A percentile compares a stretch with the other conserved stretches of the same genome.
Evolutionary conservation across 2,888 invertebrate species (phyloP).

Genomic region (Cheilosia pagana): DNA sequence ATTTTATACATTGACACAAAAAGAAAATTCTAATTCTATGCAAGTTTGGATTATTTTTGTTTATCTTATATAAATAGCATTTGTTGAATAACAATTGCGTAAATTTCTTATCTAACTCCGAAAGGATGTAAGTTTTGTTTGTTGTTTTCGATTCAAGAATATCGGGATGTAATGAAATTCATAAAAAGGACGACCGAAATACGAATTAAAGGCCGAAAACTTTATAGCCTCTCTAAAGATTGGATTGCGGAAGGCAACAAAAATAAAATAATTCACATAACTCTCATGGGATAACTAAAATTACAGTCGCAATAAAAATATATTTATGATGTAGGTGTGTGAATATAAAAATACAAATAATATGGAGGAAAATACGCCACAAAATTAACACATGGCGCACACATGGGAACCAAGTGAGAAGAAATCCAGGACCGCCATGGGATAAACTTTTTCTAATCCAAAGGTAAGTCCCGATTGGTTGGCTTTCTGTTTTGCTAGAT

Average conservation of each 20-base stretch:
- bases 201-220: conserved; percentile 1
- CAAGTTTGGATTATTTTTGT: conserved; percentile 20
- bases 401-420: not conserved
- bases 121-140: conserved; percentile 3
- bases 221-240: conserved; percentile 27
- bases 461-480: conserved; percentile 17
- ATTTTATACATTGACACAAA: conserved; percentile 37
- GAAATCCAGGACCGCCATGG: not conserved
- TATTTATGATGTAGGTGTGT: conserved; percentile 1
- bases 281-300: not conserved
- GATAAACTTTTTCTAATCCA: not conserved
- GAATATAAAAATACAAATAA: conserved; percentile 6
- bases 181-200: conserved; percentile 3
- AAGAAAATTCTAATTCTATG: not conserved
- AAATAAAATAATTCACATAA: not conserved
- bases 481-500: not conserved
- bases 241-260: not conserved
- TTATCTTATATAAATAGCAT: conserved; percentile 26
- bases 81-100: conserved; percentile 33
- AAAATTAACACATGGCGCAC: not conserved
- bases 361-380: not conserved
- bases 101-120: conserved; percentile 28
- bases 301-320: conserved; percentile 19
- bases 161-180: conserved; percentile 13
- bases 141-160: conserved; percentile 7